Percentiles rank a stretch among this genome's conserved stretches.
phyloP scores from a whole-genome alignment of 2,888 invertebrate genomes.

The Alsophila aescularia region DNA sequence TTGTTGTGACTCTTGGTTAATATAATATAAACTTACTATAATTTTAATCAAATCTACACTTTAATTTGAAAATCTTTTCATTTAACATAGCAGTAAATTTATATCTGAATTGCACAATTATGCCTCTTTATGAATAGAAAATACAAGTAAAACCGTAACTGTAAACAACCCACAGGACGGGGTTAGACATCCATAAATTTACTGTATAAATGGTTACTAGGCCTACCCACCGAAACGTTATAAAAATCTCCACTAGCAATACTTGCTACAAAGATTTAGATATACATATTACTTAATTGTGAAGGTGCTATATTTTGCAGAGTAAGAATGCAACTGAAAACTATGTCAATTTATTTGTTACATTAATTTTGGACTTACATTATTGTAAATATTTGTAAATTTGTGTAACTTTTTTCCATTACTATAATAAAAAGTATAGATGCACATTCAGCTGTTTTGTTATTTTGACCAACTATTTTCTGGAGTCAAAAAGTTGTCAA shows the following conservation, averaged over 20 bases:
- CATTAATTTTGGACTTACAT: neutral
- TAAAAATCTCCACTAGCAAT: neutral
- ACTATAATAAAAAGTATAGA: too few species aligned
- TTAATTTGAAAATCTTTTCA: neutral
- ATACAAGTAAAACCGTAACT: too few species aligned
- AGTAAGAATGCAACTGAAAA: neutral
- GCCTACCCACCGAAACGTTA: slow-evolving; percentile 19
- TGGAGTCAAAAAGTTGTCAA: neutral
- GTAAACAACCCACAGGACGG: too few species aligned
- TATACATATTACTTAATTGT: neutral
- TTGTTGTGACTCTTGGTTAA: too few species aligned
- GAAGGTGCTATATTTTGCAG: slow-evolving; percentile 22
- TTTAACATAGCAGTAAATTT: too few species aligned
- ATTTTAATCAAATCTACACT: neutral
- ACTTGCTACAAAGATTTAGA: too few species aligned
- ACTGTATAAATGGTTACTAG: neutral
- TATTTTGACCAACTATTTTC: too few species aligned
- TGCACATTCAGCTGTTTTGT: too few species aligned
- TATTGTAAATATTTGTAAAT: slow-evolving; percentile 2
- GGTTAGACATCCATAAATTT: too few species aligned
- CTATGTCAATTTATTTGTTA: slow-evolving; percentile 19
- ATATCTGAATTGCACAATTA: too few species aligned
- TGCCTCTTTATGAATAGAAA: too few species aligned
- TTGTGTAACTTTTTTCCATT: neutral
- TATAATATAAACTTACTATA: too few species aligned